Conservation (phyloP, 1,140 invertebrate species). For the Panulirus ornatus region DNA sequence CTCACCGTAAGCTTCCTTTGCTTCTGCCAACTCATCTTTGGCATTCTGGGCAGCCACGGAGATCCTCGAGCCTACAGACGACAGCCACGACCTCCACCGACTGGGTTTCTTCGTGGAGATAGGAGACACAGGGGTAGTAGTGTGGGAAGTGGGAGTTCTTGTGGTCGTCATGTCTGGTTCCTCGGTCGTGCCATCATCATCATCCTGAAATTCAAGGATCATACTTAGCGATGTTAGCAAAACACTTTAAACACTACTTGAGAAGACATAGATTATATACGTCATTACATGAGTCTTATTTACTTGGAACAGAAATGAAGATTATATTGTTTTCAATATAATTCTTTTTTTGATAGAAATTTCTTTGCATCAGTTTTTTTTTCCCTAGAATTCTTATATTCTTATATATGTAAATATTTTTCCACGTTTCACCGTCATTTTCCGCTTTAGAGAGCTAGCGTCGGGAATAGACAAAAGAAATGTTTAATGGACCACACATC, state of each 20-base stretch:
- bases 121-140: not conserved
- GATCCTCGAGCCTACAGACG: not conserved
- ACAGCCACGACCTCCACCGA: conserved; percentile 46
- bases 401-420: not conserved
- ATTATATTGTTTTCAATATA: not conserved
- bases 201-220: not conserved
- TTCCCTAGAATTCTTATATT: not conserved
- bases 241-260: not conserved
- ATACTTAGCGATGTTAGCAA: not conserved
- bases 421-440: not conserved
- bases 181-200: not conserved
- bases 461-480: too few species aligned
- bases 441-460: too few species aligned
- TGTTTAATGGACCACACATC: too few species aligned
- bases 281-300: not conserved
- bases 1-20: not conserved
- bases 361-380: not conserved
- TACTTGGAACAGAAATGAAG: not conserved
- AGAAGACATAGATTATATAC: not conserved
- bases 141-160: not conserved
- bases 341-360: not conserved
- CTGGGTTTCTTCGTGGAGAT: conserved; percentile 42
- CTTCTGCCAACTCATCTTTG: conserved; percentile 4
- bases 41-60: not conserved
- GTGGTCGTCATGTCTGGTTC: not conserved